These are phyloP conservation scores for Onychorhynchus coronatus DNA, from an alignment of 2,113 vertebrate genomes.

Conservation along the genomic window DNA sequence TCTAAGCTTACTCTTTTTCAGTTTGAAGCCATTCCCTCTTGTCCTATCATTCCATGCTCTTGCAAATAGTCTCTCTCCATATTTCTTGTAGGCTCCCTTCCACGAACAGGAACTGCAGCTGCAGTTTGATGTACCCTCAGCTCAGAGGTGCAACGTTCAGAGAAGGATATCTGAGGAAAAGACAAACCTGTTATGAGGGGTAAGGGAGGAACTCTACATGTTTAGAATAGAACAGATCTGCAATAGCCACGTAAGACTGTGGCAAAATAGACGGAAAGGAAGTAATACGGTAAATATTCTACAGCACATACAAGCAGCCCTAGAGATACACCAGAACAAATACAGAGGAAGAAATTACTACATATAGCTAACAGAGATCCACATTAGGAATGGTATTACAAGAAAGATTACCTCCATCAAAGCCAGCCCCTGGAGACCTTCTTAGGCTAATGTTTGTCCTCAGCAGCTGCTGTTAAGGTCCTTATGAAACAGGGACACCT, in stretches of 20 bases:
- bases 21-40: not conserved
- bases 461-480: slow-evolving; percentile 13
- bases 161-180: not conserved
- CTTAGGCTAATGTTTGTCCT: slow-evolving; percentile 42
- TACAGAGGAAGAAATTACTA: slow-evolving; percentile 17
- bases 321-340: slow-evolving; percentile 38
- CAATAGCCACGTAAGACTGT: not conserved
- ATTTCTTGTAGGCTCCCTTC: not conserved
- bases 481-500: not conserved
- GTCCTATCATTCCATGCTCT: not conserved
- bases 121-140: not conserved
- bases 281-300: not conserved
- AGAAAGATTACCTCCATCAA: slow-evolving; percentile 29
- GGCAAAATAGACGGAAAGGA: not conserved
- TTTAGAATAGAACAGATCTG: not conserved
- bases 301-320: not conserved
- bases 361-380: slow-evolving; percentile 36
- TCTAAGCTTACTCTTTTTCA: not conserved
- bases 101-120: not conserved
- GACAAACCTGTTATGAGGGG: not conserved
- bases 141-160: not conserved
- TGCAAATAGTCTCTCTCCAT: not conserved
- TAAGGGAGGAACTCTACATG: not conserved
- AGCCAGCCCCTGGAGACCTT: slow-evolving; percentile 29
- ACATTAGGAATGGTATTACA: slow-evolving; percentile 41